Percentiles rank a stretch among this genome's conserved stretches.
Evolutionary conservation across 2,113 vertebrate species (phyloP).

Genomic region (Dipodomys spectabilis): DNA sequence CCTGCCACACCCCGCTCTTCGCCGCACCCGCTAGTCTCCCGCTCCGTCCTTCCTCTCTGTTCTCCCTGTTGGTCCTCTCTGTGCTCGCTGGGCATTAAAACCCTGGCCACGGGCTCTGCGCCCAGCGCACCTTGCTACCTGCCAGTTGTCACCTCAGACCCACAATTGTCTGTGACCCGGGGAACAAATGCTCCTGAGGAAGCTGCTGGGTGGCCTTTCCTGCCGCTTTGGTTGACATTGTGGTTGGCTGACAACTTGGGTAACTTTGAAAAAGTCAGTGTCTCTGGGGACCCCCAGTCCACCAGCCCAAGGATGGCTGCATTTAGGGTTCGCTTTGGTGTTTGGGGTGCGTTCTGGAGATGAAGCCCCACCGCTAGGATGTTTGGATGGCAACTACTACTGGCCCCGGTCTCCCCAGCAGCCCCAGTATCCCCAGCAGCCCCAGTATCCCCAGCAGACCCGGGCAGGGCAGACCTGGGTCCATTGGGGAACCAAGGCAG

Average conservation of each 20-base stretch:
- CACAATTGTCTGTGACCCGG: no score
- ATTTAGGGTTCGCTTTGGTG: not conserved
- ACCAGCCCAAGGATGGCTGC: not conserved
- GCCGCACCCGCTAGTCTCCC: no score
- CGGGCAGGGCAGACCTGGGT: not conserved
- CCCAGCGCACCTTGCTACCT: not conserved
- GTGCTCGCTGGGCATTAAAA: no score
- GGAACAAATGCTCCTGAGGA: no score
- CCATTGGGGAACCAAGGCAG: not conserved
- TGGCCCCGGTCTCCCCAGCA: not conserved
- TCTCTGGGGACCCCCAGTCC: not conserved
- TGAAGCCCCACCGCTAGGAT: no score
- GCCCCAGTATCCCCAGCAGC: not conserved
- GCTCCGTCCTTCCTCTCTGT: no score
- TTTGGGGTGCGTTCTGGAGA: not conserved
- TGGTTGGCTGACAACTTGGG: not conserved
- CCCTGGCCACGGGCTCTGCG: no score
- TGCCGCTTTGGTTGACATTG: fast-evolving
- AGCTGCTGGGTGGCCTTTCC: not conserved
- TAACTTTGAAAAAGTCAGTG: not conserved
- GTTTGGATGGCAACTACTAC: no score
- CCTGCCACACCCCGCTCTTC: no score
- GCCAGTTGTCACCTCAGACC: no score
- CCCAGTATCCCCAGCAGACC: not conserved
- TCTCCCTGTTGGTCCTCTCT: no score